These are phyloP conservation scores for Molossus molossus DNA, from an alignment of 2,797 vertebrate genomes.

Conservation along the genomic window DNA sequence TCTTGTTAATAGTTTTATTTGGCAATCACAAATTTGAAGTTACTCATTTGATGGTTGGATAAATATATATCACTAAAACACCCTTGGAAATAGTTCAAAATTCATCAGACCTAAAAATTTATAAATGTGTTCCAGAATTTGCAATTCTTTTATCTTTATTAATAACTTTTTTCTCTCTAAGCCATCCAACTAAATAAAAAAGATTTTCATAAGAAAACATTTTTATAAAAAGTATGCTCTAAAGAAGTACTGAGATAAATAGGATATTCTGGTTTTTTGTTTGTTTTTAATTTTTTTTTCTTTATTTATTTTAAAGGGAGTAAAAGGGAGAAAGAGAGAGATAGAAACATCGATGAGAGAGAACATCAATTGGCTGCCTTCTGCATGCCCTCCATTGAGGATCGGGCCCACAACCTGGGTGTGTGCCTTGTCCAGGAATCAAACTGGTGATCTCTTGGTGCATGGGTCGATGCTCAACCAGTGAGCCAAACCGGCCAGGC, in stretches of 20 bases:
- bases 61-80: slow-evolving; percentile 2
- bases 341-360: too few species aligned
- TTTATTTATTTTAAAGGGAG: too few species aligned
- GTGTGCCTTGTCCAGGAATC: too few species aligned
- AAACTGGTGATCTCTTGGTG: too few species aligned
- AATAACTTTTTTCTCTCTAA: background rate
- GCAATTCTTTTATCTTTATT: slow-evolving; percentile 39
- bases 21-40: slow-evolving; percentile 7
- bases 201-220: slow-evolving; percentile 4
- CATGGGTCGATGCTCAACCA: too few species aligned
- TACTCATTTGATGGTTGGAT: background rate
- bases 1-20: slow-evolving; percentile 36
- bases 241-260: slow-evolving; percentile 20
- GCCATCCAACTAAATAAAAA: slow-evolving; percentile 29
- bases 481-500: too few species aligned
- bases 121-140: background rate
- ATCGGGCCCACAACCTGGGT: too few species aligned
- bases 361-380: too few species aligned
- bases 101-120: background rate
- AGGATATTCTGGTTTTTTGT: background rate
- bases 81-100: slow-evolving; percentile 13
- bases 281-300: too few species aligned
- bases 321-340: too few species aligned
- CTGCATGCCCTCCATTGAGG: too few species aligned
- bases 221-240: background rate